phyloP scores from a whole-genome alignment of 2,888 invertebrate species.

The Liodrosophila aerea region DNA sequence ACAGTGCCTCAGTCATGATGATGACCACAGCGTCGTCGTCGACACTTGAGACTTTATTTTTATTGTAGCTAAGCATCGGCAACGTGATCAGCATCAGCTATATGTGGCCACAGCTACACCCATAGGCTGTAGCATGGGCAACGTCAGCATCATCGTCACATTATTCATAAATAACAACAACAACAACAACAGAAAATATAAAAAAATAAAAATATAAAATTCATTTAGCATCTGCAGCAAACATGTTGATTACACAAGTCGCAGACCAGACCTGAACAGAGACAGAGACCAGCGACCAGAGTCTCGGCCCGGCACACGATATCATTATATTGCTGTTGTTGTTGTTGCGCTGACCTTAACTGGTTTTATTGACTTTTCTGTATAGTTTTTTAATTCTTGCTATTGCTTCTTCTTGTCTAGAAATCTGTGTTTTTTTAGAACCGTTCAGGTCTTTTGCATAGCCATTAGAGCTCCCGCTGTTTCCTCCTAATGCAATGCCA shows the following conservation, averaged over 20 bases:
- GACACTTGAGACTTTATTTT: constrained; percentile 74
- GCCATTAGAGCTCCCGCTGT: constrained; percentile 29
- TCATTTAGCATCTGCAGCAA: constrained; percentile 73
- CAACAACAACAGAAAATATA: too few species aligned
- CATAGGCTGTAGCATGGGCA: constrained; percentile 11
- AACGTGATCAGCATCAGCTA: constrained; percentile 66
- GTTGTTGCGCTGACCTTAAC: constrained; percentile 64
- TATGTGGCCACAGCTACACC: constrained; percentile 39
- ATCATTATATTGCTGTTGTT: neutral
- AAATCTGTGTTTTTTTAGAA: constrained; percentile 22
- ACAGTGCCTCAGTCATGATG: constrained; percentile 63
- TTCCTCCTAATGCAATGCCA: constrained; percentile 40
- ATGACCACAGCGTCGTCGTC: constrained; percentile 42
- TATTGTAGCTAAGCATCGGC: constrained; percentile 62
- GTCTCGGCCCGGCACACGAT: constrained; percentile 25
- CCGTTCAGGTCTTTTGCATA: constrained; percentile 67
- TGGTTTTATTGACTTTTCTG: constrained; percentile 76
- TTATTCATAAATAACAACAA: constrained; percentile 72
- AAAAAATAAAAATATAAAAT: constrained; percentile 41
- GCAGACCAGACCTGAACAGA: constrained; percentile 4
- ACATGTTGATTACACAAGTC: constrained; percentile 75
- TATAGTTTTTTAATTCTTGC: constrained; percentile 28
- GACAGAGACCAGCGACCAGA: constrained; percentile 1
- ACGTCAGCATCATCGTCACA: constrained; percentile 52
- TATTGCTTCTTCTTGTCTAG: constrained; percentile 46